Percentiles rank a stretch among this genome's conserved stretches.
phyloP scores from a whole-genome alignment of 1,140 invertebrate species.

The Drosophila nasuta region DNA sequence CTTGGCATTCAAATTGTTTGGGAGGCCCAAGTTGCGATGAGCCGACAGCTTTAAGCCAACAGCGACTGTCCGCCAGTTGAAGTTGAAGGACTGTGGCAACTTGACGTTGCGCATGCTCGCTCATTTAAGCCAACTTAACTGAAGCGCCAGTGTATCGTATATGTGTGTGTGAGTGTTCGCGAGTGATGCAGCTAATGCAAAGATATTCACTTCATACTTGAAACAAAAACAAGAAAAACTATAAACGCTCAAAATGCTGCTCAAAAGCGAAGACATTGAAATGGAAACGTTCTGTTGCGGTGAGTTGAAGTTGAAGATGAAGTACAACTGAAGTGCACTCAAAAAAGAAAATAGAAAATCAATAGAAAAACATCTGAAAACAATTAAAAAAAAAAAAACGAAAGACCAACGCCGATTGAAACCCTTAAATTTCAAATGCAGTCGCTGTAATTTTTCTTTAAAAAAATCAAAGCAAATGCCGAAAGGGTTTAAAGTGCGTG shows the following conservation, averaged over 20 bases:
- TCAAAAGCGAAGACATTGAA: constrained; percentile 79
- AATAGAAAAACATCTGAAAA: constrained; percentile 3
- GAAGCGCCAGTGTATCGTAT: constrained; percentile 16
- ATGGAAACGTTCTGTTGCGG: constrained; percentile 83
- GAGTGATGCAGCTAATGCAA: not conserved
- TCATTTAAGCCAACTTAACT: constrained; percentile 13
- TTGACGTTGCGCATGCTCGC: constrained; percentile 72
- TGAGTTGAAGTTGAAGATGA: constrained; percentile 49
- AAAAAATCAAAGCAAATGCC: constrained; percentile 37
- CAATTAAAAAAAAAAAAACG: not conserved
- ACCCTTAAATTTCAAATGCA: not conserved
- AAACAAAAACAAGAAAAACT: not conserved
- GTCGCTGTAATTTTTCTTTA: not conserved
- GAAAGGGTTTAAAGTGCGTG: constrained; percentile 36
- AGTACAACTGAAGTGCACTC: constrained; percentile 34
- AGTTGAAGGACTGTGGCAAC: constrained; percentile 79
- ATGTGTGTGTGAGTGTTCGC: constrained; percentile 5
- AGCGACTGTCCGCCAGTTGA: constrained; percentile 56
- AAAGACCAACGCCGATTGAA: not conserved
- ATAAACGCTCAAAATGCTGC: constrained; percentile 48
- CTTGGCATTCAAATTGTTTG: constrained; percentile 63
- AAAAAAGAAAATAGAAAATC: constrained; percentile 5
- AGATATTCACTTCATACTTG: constrained; percentile 3
- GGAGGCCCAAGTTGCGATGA: constrained; percentile 52
- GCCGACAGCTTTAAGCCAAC: constrained; percentile 54